phyloP scores from a whole-genome alignment of 2,888 invertebrate genomes.

The Polia nebulosa region DNA sequence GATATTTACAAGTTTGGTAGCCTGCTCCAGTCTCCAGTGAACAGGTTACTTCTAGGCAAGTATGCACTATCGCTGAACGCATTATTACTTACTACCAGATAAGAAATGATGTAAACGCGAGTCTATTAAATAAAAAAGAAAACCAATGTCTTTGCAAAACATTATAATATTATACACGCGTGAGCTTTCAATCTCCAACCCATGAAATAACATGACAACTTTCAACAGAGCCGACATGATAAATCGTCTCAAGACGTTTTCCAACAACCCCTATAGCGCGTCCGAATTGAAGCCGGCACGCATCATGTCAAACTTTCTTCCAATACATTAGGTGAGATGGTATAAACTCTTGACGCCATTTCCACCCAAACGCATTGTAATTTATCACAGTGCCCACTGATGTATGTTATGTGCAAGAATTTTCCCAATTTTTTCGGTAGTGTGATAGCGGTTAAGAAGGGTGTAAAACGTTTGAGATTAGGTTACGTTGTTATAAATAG shows the following conservation, averaged over 20 bases:
- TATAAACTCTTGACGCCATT: conserved; percentile 8
- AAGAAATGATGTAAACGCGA: too few relatives aligned
- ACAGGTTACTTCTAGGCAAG: too few relatives aligned
- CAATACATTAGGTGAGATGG: conserved; percentile 33
- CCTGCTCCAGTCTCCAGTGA: too few relatives aligned
- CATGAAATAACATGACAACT: conserved; percentile 30
- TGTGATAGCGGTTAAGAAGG: neutral
- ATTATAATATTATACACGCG: neutral
- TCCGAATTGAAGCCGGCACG: conserved; percentile 3
- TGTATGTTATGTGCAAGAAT: conserved; percentile 21
- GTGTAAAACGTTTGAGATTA: conserved; percentile 29
- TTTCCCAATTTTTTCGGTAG: conserved; percentile 19
- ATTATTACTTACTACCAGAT: too few relatives aligned
- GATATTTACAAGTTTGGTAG: too few relatives aligned
- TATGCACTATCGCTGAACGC: too few relatives aligned
- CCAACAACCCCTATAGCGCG: neutral
- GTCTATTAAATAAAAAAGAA: neutral
- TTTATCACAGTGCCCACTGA: conserved; percentile 32
- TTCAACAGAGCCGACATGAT: conserved; percentile 15
- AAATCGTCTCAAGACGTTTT: conserved; percentile 14
- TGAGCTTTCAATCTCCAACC: neutral
- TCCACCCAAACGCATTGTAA: conserved; percentile 33
- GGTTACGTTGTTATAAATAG: conserved; percentile 17
- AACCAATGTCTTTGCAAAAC: neutral
- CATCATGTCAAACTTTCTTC: conserved; percentile 32